Conservation (phyloP, 2,888 invertebrate genomes). For the Ophion ventricosus region DNA sequence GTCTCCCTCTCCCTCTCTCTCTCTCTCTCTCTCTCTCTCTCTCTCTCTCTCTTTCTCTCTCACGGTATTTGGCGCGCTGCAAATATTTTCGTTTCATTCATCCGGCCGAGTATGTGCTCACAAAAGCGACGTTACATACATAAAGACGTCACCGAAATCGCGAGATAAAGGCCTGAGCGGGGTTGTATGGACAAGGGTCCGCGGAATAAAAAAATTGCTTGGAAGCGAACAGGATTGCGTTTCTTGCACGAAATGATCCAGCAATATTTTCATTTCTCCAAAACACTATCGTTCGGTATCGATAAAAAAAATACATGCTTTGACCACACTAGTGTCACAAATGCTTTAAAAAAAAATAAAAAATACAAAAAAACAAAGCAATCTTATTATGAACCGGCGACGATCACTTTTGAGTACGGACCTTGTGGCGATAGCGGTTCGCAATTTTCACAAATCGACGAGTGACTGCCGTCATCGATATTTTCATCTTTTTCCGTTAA, state of each 20-base stretch:
- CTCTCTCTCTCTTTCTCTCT: conserved; percentile 31
- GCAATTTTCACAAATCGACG: not conserved
- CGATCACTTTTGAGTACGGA: not conserved
- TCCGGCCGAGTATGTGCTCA: not conserved
- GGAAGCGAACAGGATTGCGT: not conserved
- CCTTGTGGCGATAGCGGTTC: not conserved
- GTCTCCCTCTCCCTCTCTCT: conserved; percentile 31
- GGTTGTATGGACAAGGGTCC: not conserved
- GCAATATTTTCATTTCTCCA: not conserved
- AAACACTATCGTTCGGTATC: not conserved
- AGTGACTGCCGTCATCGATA: too few species aligned
- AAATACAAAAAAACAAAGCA: not conserved
- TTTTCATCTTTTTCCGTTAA: not conserved
- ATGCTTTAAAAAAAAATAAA: not conserved
- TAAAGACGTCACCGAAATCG: conserved; percentile 7
- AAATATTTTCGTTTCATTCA: conserved; percentile 42
- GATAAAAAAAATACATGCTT: not conserved
- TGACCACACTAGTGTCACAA: not conserved
- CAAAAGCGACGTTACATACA: conserved; percentile 5
- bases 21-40: conserved; percentile 23
- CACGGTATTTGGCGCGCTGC: conserved; percentile 67
- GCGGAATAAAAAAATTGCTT: not conserved
- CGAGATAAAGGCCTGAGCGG: not conserved
- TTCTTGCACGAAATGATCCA: not conserved
- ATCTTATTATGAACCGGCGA: not conserved